Evolutionary conservation across 2,888 invertebrate genomes (phyloP).

Genomic region (Yponomeuta plumbellus): DNA sequence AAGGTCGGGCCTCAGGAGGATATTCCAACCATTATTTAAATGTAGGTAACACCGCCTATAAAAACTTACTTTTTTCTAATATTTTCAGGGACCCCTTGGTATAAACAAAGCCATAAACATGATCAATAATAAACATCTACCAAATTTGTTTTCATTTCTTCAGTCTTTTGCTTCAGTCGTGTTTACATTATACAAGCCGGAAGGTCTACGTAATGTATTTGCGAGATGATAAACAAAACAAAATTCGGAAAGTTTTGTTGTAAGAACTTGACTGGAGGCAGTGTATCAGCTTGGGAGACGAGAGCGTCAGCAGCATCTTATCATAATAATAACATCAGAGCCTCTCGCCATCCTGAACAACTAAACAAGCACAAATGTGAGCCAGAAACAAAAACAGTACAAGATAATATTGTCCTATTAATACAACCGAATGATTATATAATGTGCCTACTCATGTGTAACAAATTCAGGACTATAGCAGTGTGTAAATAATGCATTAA

Average conservation of each 20-base stretch:
- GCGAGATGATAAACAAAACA: slow-evolving; percentile 59
- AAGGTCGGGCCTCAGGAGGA: too few relatives aligned
- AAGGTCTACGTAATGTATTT: slow-evolving; percentile 56
- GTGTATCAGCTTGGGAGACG: slow-evolving; percentile 26
- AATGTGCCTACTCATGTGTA: background rate
- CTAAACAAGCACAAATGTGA: slow-evolving; percentile 27
- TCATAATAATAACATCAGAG: slow-evolving; percentile 5
- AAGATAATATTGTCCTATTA: background rate
- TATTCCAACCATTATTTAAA: too few relatives aligned
- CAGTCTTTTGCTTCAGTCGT: slow-evolving; percentile 48
- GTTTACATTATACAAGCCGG: slow-evolving; percentile 54
- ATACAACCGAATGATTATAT: background rate
- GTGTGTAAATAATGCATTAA: slow-evolving; percentile 59
- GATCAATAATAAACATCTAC: slow-evolving; percentile 28
- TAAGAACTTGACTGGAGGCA: slow-evolving; percentile 36
- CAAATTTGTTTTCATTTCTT: slow-evolving; percentile 47
- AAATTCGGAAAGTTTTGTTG: slow-evolving; percentile 54
- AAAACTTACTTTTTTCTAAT: background rate
- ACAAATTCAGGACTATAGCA: slow-evolving; percentile 26
- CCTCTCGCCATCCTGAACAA: slow-evolving; percentile 21
- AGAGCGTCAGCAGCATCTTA: background rate
- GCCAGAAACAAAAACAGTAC: slow-evolving; percentile 1
- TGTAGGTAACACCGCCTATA: too few relatives aligned
- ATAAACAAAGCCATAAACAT: slow-evolving; percentile 27
- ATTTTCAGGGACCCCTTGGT: slow-evolving; percentile 5